These are phyloP conservation scores for Lutraria lutraria DNA, from an alignment of 2,888 invertebrate genomes.

Conservation along the genomic window DNA sequence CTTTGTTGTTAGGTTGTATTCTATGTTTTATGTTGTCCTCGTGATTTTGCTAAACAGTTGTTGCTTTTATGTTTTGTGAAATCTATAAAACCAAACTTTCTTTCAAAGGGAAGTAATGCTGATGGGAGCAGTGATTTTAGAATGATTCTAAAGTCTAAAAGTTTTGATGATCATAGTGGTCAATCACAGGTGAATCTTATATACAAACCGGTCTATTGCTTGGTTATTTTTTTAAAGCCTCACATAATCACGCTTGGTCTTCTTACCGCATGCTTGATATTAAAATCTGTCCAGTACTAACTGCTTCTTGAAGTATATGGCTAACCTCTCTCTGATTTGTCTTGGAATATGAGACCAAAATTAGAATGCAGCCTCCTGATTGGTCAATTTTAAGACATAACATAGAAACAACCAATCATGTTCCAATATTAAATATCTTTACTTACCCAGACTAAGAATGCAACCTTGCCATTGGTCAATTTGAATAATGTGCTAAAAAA, in stretches of 20 bases:
- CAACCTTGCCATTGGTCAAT: too few relatives aligned
- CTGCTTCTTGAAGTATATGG: too few relatives aligned
- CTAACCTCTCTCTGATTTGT: background rate
- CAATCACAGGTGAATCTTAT: slow-evolving; percentile 29
- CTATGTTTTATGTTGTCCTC: too few relatives aligned
- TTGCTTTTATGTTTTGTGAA: background rate
- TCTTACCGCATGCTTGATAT: background rate
- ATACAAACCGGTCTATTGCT: background rate
- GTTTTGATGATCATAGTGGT: slow-evolving; percentile 43
- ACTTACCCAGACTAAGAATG: too few relatives aligned
- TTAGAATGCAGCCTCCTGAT: too few relatives aligned
- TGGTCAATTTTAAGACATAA: too few relatives aligned
- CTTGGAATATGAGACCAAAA: too few relatives aligned
- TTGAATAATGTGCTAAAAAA: too few relatives aligned
- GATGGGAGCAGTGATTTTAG: slow-evolving; percentile 50
- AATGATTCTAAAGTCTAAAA: slow-evolving; percentile 58
- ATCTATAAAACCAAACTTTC: slow-evolving; percentile 2
- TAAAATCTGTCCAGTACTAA: background rate
- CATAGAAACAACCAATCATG: too few relatives aligned
- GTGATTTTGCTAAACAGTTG: background rate
- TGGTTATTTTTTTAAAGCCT: background rate
- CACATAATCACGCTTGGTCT: background rate
- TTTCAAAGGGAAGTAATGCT: slow-evolving; percentile 43
- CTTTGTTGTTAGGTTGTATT: too few relatives aligned
- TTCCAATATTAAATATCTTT: too few relatives aligned